phyloP scores from a whole-genome alignment of 2,113 vertebrate species.

The Desmodus rotundus region DNA sequence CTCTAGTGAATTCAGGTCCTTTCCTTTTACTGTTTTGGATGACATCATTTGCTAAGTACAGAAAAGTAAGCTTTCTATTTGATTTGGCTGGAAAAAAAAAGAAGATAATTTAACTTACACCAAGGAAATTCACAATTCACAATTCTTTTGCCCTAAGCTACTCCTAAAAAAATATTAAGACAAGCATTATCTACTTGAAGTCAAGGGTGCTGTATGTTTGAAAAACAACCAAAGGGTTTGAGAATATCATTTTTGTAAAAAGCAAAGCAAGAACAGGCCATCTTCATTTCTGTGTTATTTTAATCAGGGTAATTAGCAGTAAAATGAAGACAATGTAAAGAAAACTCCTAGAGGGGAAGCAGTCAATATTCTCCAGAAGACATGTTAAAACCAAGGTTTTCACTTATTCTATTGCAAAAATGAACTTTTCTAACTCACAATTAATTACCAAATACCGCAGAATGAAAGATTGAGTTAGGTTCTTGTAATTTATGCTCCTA shows the following conservation, averaged over 20 bases:
- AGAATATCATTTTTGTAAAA: background rate
- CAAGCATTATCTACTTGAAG: background rate
- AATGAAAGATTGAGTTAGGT: background rate
- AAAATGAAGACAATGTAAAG: conserved; percentile 36
- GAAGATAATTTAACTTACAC: conserved; percentile 28
- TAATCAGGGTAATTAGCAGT: background rate
- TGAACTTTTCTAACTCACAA: conserved; percentile 19
- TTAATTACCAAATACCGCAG: background rate
- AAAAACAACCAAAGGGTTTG: background rate
- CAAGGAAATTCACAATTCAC: conserved; percentile 49
- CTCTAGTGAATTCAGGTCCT: conserved; percentile 96
- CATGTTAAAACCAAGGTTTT: conserved; percentile 28
- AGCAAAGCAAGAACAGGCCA: background rate
- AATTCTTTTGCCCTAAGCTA: background rate
- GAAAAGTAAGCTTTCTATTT: conserved; percentile 94
- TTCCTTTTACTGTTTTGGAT: conserved; percentile 99
- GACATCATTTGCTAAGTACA: conserved; percentile 97
- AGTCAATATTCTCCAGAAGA: background rate
- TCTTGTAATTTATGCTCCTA: background rate
- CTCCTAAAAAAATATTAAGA: background rate
- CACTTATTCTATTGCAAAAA: background rate
- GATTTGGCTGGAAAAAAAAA: conserved; percentile 86
- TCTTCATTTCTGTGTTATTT: conserved; percentile 33
- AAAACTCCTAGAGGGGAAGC: background rate
- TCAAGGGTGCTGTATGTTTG: background rate